These are phyloP conservation scores for Arenaria interpres DNA, from an alignment of 2,113 vertebrate species.

Conservation along the genomic window DNA sequence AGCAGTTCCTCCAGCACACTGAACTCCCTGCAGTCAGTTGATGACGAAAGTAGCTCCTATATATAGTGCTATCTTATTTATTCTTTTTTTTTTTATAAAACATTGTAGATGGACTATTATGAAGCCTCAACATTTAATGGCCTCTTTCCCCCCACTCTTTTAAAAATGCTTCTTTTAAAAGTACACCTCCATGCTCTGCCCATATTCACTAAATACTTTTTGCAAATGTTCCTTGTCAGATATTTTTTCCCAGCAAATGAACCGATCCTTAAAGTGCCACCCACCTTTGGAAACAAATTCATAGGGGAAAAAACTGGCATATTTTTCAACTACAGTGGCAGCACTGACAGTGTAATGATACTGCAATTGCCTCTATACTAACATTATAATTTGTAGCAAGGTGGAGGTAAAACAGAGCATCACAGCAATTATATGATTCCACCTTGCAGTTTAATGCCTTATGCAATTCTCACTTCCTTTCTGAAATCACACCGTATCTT, in stretches of 20 bases:
- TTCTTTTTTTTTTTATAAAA: neutral
- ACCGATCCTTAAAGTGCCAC: neutral
- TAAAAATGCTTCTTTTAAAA: neutral
- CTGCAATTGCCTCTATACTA: neutral
- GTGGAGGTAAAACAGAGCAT: conserved; percentile 27
- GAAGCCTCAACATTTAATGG: neutral
- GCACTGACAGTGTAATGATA: conserved; percentile 2
- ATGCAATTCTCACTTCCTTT: neutral
- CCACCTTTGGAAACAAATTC: neutral
- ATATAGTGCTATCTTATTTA: neutral
- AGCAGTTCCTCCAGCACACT: neutral
- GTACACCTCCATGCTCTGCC: neutral
- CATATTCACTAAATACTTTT: neutral
- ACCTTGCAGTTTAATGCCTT: neutral
- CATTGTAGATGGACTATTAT: neutral
- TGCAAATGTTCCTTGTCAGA: neutral
- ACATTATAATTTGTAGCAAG: conserved; percentile 19
- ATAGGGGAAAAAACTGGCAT: neutral
- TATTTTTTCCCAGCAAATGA: neutral
- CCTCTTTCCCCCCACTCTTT: rapidly evolving
- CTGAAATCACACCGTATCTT: neutral
- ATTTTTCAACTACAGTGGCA: neutral
- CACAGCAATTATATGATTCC: neutral
- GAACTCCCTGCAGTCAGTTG: neutral
- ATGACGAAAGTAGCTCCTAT: neutral